Evolutionary conservation across 2,888 invertebrate species (phyloP).

Genomic region (Acrobasis suavella): DNA sequence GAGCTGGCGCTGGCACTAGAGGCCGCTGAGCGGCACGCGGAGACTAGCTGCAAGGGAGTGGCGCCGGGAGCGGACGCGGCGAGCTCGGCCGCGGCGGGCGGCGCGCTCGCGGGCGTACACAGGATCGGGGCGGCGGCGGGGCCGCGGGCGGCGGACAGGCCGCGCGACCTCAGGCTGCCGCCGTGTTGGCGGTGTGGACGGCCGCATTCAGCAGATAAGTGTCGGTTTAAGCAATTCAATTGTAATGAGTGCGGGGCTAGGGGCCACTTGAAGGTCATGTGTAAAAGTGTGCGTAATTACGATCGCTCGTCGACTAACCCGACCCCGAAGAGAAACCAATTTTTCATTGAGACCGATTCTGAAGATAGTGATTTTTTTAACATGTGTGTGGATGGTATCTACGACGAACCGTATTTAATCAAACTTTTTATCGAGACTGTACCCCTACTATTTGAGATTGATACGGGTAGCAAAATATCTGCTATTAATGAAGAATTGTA

Average conservation of each 20-base stretch:
- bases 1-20: slow-evolving; percentile 37
- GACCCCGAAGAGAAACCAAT: neutral
- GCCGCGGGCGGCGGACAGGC: neutral
- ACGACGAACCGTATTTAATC: slow-evolving; percentile 1
- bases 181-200: neutral
- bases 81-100: neutral
- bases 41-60: neutral
- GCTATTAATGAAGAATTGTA: neutral
- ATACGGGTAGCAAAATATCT: slow-evolving; percentile 9
- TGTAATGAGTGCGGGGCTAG: slow-evolving; percentile 13
- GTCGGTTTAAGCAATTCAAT: slow-evolving; percentile 18
- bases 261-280: neutral
- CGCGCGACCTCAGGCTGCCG: neutral
- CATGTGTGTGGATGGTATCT: neutral
- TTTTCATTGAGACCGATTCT: neutral
- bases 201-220: slow-evolving; percentile 2
- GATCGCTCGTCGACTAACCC: neutral
- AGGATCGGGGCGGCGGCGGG: neutral
- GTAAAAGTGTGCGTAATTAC: neutral
- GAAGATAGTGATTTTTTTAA: slow-evolving; percentile 1
- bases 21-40: slow-evolving; percentile 11
- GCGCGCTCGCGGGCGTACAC: neutral
- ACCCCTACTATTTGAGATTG: neutral
- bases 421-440: neutral
- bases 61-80: neutral